Conservation (phyloP, 2,113 vertebrate genomes). For the Synchiropus splendidus region DNA sequence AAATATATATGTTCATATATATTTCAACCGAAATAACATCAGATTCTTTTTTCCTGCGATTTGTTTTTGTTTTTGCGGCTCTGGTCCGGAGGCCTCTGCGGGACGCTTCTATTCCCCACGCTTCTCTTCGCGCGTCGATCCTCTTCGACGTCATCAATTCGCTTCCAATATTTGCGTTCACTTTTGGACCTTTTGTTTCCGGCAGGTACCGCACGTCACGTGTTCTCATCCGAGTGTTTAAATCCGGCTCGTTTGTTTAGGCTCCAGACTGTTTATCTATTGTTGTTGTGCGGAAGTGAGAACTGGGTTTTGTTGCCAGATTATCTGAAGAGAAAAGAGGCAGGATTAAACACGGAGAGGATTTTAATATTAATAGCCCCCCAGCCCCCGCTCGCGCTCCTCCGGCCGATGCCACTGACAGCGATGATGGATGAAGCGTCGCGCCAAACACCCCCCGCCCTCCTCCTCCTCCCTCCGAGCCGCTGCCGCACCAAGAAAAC, state of each 20-base stretch:
- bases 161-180: no score
- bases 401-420: not conserved
- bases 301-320: conserved; percentile 58
- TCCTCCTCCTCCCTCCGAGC: conserved; percentile 43
- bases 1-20: no score
- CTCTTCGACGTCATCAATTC: no score
- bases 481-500: conserved; percentile 79
- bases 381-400: not conserved
- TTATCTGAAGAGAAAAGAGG: conserved; percentile 57
- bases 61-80: not conserved
- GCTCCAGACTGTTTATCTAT: no score
- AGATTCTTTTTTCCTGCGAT: not conserved
- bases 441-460: not conserved
- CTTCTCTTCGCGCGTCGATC: no score
- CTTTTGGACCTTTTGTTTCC: no score
- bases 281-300: conserved; percentile 39
- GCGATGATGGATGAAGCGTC: no score
- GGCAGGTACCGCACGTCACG: no score
- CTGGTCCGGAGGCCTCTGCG: not conserved
- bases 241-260: conserved; percentile 3
- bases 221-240: no score
- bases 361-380: conserved; percentile 96
- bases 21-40: conserved; percentile 42
- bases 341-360: conserved; percentile 66
- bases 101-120: no score